Base-by-base conservation (phyloP, 1,140 invertebrate species). In the Charaxes varanes region DNA sequence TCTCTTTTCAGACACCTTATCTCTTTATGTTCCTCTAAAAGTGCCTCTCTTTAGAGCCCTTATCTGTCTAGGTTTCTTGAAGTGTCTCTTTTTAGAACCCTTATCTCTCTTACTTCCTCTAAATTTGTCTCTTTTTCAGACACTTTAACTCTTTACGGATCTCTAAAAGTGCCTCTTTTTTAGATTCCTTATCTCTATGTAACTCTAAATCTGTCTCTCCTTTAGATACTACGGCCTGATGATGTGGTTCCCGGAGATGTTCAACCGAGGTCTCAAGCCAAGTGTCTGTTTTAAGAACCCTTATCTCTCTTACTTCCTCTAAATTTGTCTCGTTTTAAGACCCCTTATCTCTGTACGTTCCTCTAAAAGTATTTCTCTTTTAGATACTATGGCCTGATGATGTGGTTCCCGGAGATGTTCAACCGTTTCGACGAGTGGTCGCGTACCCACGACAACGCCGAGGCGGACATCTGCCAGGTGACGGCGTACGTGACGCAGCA, bases 231-330 rank as follows among this genome's bases (percentile, higher is more conserved):
- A 95, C 61, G 93, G 93, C 28, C 82, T 95, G 11, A 94, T 94
- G 92, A 94, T 95, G 91, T 95, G 94, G 94, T 95, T 95, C 81
- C 93, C 94, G 0, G 93, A 95, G 79, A 87, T 95, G 47, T 95
- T 94, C 81, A 93, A 93, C 69, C 90, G 93, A n/a, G n/a, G n/a
- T n/a, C n/a, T n/a, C n/a, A n/a, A n/a, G n/a, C n/a, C n/a, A n/a
- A n/a, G n/a, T n/a, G n/a, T n/a, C n/a, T n/a, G n/a, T n/a, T n/a
- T n/a, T n/a, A n/a, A n/a, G n/a, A n/a, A n/a, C n/a, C n/a, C n/a
- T n/a, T n/a, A n/a, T n/a, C n/a, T n/a, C n/a, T n/a, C n/a, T n/a
- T n/a, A n/a, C n/a, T n/a, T n/a, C n/a, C n/a, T n/a, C n/a, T n/a
- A n/a, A n/a, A n/a, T 19, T 19, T 19, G n/a, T 21, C n/a, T 8